Base-by-base conservation (phyloP, 2,888 invertebrate genomes). In the Neelides folsomi region DNA sequence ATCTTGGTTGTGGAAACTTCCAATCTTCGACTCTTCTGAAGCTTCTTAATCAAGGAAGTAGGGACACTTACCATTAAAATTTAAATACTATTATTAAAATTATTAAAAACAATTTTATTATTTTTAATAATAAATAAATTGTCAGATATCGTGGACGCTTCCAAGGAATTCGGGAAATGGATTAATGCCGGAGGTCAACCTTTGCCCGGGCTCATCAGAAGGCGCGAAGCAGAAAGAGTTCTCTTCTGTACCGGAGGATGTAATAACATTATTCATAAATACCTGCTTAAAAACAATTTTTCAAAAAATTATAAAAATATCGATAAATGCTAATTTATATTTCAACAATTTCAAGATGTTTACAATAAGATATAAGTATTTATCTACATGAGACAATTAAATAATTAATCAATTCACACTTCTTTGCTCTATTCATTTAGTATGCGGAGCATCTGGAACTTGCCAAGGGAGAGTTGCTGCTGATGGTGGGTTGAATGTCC, bases 1-100 rank as follows among this genome's bases (percentile, higher is more conserved):
- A 63, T 46, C 42, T 61, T 13, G 61, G 61, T 1, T 63, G 63
- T 47, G 59, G 57, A 10, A 61, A 38, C 47, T 47, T 63, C 8
- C 52, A 54, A 44, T 39, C 45, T 7, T 63, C 63, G 2, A 59
- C 60, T 1, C 48, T 63, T 1, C 37, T 54, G 10, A 15, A 37
- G 1, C 51, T 55, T 15, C 13, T 63, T 4, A 63, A 63, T 41
- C 19, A 27, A 1, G 63, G 63, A 13, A 54, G 27, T 27, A 27
- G n/a, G n/a, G n/a, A n/a, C n/a, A n/a, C n/a, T n/a, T n/a, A n/a
- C n/a, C n/a, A n/a, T n/a, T n/a, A n/a, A n/a, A n/a, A n/a, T n/a
- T n/a, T n/a, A n/a, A n/a, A n/a, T n/a, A n/a, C n/a, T n/a, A n/a
- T n/a, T n/a, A n/a, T n/a, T n/a, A n/a, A n/a, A n/a, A n/a, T n/a